Evolutionary conservation across 2,797 vertebrate species (phyloP), one percentile per base, ranked within the genome.

Genomic region (Gymnothorax javanicus): DNA sequence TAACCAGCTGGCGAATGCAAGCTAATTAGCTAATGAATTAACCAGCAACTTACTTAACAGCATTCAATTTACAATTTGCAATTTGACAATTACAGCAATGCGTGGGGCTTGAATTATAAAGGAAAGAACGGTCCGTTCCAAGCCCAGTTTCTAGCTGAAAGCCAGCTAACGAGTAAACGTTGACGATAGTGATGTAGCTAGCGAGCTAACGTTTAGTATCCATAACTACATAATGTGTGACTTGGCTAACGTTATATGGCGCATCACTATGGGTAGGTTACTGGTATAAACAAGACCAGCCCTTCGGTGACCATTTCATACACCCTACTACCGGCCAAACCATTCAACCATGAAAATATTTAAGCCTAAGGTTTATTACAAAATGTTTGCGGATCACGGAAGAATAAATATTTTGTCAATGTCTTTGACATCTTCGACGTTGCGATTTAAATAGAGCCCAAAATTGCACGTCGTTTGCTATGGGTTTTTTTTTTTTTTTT

Each of bases 1-100:
- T 98, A 94, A 91, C 9, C 5, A 33, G 54, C 67, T 81, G 43
- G 43, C 33, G 2, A 25, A 2, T 5, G 13, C 15, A 43, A 25
- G 73, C n/a, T 52, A 9, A 15, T 11, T 83, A 59, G 27, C 27
- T 82, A 57, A 1, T 69, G 1, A 25, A n/a, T 57, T 83, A 58
- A 57, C 57, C 57, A 60, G 23, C 12, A 25, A 17, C 11, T 57
- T 1, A 43, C 33, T 43, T 43, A 43, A 43, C 33, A 2, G 33
- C 2, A 43, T 43, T 43, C 33, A 43, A 2, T 43, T 43, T 43
- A 2, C 33, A 43, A 1, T 43, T 43, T 43, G 33, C 33, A 43
- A 1, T 43, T 43, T 43, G 33, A 43, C 33, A 43, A 43, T 43
- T 43, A 43, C 20, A 5, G 33, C 73, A 50, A 50, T 50, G 52